Conservation (phyloP, 1,140 invertebrate species). For the Ceratina japonica region DNA sequence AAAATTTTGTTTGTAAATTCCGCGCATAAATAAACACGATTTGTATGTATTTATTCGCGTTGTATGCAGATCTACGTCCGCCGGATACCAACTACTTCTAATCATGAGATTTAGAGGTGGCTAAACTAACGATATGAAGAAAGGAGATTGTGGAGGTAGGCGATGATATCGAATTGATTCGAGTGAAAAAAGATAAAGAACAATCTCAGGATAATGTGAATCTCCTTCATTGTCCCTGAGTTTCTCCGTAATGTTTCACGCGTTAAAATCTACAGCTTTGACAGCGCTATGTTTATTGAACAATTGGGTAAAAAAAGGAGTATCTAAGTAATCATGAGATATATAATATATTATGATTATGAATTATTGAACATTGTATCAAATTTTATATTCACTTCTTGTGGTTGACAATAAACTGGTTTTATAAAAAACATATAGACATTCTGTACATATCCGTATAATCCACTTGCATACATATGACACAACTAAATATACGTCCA, state of each 20-base stretch:
- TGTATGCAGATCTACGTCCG: constrained; percentile 32
- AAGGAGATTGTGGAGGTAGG: constrained; percentile 27
- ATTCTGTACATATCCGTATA: too few species aligned
- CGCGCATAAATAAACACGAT: background rate
- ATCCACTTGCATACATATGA: too few species aligned
- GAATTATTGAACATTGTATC: constrained; percentile 74
- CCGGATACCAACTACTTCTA: constrained; percentile 5
- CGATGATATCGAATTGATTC: constrained; percentile 47
- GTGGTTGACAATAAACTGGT: constrained; percentile 76
- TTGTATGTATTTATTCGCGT: constrained; percentile 18
- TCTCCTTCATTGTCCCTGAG: constrained; percentile 48
- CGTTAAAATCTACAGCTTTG: constrained; percentile 58
- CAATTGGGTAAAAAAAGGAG: constrained; percentile 58
- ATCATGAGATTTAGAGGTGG: constrained; percentile 29
- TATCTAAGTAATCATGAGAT: constrained; percentile 60
- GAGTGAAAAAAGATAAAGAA: constrained; percentile 41
- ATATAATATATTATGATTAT: constrained; percentile 71
- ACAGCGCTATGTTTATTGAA: constrained; percentile 59
- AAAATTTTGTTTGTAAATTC: constrained; percentile 23
- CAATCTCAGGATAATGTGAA: constrained; percentile 56
- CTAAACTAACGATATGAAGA: constrained; percentile 6
- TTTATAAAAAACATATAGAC: constrained; percentile 66
- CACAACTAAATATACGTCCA: too few species aligned
- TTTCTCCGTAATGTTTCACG: constrained; percentile 49
- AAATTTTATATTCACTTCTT: constrained; percentile 77